Evolutionary conservation across 1,140 invertebrate genomes (phyloP).

Genomic region (Rhagoletis zephyria): DNA sequence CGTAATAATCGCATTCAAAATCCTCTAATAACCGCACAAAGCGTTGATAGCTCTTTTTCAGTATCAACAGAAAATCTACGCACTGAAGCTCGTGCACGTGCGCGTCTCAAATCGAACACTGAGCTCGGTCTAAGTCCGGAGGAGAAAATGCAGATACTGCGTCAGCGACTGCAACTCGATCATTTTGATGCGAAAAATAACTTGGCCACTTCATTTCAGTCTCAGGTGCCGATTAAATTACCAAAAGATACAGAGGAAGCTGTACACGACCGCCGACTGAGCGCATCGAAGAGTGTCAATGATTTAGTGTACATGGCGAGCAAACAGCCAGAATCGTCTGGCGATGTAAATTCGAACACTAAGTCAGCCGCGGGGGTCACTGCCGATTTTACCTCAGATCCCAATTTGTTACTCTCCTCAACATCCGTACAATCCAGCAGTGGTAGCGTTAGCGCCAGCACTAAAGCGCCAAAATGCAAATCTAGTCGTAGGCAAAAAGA

Average conservation of each 20-base stretch:
- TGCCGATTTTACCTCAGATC: conserved; percentile 76
- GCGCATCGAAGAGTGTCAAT: conserved; percentile 72
- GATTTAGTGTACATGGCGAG: conserved; percentile 67
- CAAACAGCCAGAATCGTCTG: conserved; percentile 56
- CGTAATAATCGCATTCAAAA: conserved; percentile 55
- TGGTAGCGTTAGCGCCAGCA: conserved; percentile 61
- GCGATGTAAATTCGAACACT: conserved; percentile 43
- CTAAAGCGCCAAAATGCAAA: conserved; percentile 70
- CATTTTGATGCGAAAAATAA: conserved; percentile 20
- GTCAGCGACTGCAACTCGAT: conserved; percentile 68
- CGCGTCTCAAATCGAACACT: conserved; percentile 81
- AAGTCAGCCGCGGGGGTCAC: conserved; percentile 17
- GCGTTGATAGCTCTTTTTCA: conserved; percentile 55
- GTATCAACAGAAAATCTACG: conserved; percentile 78
- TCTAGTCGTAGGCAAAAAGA: conserved; percentile 77
- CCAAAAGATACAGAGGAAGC: conserved; percentile 2
- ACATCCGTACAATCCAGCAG: conserved; percentile 51
- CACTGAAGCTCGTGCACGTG: conserved; percentile 80
- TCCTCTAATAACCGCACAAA: not conserved
- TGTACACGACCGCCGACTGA: conserved; percentile 69
- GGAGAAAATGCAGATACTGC: conserved; percentile 77
- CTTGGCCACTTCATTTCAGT: not conserved
- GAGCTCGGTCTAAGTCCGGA: conserved; percentile 83
- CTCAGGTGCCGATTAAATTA: not conserved
- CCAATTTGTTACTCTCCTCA: conserved; percentile 75